phyloP scores from a whole-genome alignment of 2,113 vertebrate genomes.

The Ranitomeya imitator region DNA sequence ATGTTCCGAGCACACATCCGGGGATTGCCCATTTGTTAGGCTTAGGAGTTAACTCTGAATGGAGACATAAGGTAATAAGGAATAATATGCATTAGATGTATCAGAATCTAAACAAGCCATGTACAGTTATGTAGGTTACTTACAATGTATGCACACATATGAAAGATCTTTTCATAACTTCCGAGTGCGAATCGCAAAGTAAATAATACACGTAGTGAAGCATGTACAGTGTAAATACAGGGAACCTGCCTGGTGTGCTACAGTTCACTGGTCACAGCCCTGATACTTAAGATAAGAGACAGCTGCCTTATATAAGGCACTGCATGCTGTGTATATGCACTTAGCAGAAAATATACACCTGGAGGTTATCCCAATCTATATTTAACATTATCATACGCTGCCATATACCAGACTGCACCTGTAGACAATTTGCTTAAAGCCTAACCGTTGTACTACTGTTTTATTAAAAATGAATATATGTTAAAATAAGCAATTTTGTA shows the following conservation, averaged over 20 bases:
- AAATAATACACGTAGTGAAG: background rate
- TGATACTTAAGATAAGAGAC: background rate
- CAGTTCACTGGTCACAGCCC: background rate
- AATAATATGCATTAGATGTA: background rate
- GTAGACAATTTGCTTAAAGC: too few species aligned
- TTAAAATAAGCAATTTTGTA: too few species aligned
- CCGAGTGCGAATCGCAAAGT: background rate
- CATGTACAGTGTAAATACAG: conserved; percentile 9
- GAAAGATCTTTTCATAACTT: conserved; percentile 31
- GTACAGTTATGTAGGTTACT: background rate
- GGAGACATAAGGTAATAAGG: background rate
- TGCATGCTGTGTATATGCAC: too few species aligned
- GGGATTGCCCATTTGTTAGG: too few species aligned
- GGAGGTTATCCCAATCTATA: too few species aligned
- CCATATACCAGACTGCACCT: too few species aligned
- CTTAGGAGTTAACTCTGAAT: background rate
- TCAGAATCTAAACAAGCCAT: background rate
- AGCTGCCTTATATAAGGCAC: background rate
- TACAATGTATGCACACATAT: background rate
- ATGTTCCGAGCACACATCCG: too few species aligned
- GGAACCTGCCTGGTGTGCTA: background rate
- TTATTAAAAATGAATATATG: too few species aligned
- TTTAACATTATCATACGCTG: too few species aligned
- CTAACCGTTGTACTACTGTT: too few species aligned
- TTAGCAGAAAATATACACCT: too few species aligned